Evolutionary conservation across 2,888 invertebrate species (phyloP).

Genomic region (Corbicula japonica): DNA sequence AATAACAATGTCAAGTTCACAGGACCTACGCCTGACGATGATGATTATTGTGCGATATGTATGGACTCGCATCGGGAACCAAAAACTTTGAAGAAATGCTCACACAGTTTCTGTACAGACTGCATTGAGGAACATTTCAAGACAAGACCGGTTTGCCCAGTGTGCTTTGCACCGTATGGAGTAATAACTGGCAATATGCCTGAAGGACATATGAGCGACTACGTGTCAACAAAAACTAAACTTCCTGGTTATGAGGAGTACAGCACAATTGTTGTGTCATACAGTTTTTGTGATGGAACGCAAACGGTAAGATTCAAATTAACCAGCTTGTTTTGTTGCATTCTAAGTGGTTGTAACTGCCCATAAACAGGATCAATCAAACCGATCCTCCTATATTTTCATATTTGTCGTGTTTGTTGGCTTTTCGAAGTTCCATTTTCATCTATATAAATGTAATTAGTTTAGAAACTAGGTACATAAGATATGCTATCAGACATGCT

Average conservation of each 20-base stretch:
- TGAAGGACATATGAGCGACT: slow-evolving; percentile 60
- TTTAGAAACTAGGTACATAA: too few species aligned
- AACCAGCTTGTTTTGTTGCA: too few species aligned
- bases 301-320: slow-evolving; percentile 68
- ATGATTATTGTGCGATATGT: slow-evolving; percentile 64
- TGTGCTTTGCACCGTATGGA: slow-evolving; percentile 69
- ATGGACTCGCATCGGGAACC: slow-evolving; percentile 57
- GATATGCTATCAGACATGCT: too few species aligned
- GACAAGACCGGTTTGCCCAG: slow-evolving; percentile 68
- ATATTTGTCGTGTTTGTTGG: too few species aligned
- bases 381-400: too few species aligned
- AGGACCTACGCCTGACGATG: slow-evolving; percentile 40
- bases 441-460: too few species aligned
- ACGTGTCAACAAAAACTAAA: slow-evolving; percentile 27
- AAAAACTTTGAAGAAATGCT: slow-evolving; percentile 66
- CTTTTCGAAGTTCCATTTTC: too few species aligned
- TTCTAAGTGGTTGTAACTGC: too few species aligned
- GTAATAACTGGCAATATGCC: slow-evolving; percentile 68
- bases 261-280: slow-evolving; percentile 64
- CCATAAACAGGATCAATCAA: too few species aligned
- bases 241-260: slow-evolving; percentile 61
- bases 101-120: slow-evolving; percentile 67
- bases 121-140: slow-evolving; percentile 68
- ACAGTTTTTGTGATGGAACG: slow-evolving; percentile 63
- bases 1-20: too few species aligned